These are phyloP conservation scores for Drosophila nigromelanica DNA, from an alignment of 1,140 invertebrate genomes.

Conservation along the genomic window DNA sequence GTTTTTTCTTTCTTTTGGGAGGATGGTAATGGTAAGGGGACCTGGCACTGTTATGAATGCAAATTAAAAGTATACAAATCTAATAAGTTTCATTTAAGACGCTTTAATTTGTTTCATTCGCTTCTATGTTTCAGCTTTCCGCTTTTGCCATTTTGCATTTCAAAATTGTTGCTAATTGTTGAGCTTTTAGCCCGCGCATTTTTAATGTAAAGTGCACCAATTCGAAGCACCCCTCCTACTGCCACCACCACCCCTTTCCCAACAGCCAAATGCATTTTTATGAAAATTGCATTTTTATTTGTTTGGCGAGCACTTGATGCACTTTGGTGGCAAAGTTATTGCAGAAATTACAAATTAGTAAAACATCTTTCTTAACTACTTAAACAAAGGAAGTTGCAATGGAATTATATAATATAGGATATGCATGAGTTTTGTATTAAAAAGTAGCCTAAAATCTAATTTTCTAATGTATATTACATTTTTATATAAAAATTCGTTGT, in stretches of 20 bases:
- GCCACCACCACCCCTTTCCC: neutral
- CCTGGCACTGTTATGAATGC: slow-evolving; percentile 77
- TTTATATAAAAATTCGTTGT: too few relatives aligned
- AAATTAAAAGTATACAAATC: slow-evolving; percentile 83
- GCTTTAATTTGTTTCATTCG: slow-evolving; percentile 67
- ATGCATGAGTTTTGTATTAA: too few relatives aligned
- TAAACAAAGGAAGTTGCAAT: too few relatives aligned
- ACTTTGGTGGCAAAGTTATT: slow-evolving; percentile 26
- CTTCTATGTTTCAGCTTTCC: slow-evolving; percentile 20
- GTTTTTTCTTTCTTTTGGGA: slow-evolving; percentile 1
- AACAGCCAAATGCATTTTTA: slow-evolving; percentile 54
- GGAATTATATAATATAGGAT: neutral
- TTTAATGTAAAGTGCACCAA: slow-evolving; percentile 74
- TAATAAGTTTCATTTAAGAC: slow-evolving; percentile 82
- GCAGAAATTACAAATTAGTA: slow-evolving; percentile 7
- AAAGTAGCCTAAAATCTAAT: too few relatives aligned
- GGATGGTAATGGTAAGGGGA: neutral
- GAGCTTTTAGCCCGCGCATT: slow-evolving; percentile 78
- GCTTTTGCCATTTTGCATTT: slow-evolving; percentile 65
- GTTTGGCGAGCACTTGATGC: slow-evolving; percentile 19
- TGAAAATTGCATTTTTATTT: slow-evolving; percentile 52
- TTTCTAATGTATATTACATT: too few relatives aligned
- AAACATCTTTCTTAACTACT: neutral
- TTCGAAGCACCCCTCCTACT: neutral
- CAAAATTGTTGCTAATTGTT: slow-evolving; percentile 79